phyloP scores from a whole-genome alignment of 2,797 vertebrate species.

The Kryptolebias ocellatus region DNA sequence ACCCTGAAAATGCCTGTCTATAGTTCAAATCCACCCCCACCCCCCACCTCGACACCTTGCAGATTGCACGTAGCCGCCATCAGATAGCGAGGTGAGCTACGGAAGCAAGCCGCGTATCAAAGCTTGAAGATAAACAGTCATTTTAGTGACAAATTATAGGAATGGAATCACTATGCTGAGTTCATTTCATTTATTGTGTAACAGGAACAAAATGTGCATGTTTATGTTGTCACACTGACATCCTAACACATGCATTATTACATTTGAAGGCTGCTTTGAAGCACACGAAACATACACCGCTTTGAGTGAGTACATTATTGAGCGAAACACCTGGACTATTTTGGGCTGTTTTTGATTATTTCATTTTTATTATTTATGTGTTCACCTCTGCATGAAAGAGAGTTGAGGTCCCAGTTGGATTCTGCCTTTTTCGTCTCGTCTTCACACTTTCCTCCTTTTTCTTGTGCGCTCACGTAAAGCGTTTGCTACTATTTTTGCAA shows the following conservation, averaged over 20 bases:
- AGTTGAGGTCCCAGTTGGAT: conserved; percentile 63
- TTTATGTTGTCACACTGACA: conserved; percentile 21
- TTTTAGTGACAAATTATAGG: conserved; percentile 15
- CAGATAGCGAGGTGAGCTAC: conserved; percentile 52
- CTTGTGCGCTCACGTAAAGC: conserved; percentile 29
- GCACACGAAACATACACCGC: conserved; percentile 19
- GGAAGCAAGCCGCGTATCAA: conserved; percentile 41
- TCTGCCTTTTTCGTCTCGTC: conserved; percentile 45
- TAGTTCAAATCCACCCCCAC: conserved; percentile 53
- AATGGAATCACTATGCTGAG: conserved; percentile 1
- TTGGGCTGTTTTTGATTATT: conserved; percentile 72
- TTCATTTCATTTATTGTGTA: conserved; percentile 11
- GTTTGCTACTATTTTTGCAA: conserved; percentile 24
- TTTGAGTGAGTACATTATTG: conserved; percentile 29
- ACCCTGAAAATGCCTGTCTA: conserved; percentile 67
- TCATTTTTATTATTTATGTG: conserved; percentile 76
- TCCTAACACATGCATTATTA: conserved; percentile 24
- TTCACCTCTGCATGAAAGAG: conserved; percentile 79
- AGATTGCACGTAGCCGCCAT: conserved; percentile 57
- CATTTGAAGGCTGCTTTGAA: conserved; percentile 41
- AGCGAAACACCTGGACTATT: conserved; percentile 56
- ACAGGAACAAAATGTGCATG: conserved; percentile 10
- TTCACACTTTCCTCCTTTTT: conserved; percentile 39
- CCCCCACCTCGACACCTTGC: conserved; percentile 49
- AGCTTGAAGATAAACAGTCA: conserved; percentile 32